Conservation (phyloP, 2,113 vertebrate species). For the Aldabrachelys gigantea region DNA sequence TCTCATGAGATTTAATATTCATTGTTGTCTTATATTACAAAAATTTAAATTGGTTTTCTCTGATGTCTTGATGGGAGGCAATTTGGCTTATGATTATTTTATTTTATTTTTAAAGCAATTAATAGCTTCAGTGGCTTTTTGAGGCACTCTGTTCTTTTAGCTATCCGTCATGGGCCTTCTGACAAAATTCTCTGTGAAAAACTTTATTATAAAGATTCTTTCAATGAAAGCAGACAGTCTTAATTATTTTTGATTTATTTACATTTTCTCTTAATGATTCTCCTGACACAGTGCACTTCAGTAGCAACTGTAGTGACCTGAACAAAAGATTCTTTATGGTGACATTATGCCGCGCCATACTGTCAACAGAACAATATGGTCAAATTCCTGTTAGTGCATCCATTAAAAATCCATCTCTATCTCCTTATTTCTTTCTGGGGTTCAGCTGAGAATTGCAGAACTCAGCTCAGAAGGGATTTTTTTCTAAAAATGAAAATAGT, state of each 20-base stretch:
- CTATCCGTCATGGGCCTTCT: neutral
- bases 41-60: constrained; percentile 57
- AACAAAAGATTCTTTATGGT: neutral
- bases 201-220: neutral
- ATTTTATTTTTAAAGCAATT: constrained; percentile 1
- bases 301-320: neutral
- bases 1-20: constrained; percentile 16
- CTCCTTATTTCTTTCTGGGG: neutral
- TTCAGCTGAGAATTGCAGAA: neutral
- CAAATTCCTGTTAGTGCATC: neutral
- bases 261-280: neutral
- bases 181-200: neutral
- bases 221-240: neutral
- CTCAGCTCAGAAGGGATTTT: fast-evolving
- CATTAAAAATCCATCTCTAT: neutral
- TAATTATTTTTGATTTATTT: neutral
- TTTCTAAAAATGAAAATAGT: neutral
- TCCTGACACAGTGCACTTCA: neutral
- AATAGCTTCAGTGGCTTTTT: neutral
- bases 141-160: neutral
- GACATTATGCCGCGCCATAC: neutral
- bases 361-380: neutral
- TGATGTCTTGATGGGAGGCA: constrained; percentile 3
- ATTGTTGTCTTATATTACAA: neutral
- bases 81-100: neutral